Conservation (phyloP, 2,797 vertebrate species). For the Limnodromus scolopaceus region DNA sequence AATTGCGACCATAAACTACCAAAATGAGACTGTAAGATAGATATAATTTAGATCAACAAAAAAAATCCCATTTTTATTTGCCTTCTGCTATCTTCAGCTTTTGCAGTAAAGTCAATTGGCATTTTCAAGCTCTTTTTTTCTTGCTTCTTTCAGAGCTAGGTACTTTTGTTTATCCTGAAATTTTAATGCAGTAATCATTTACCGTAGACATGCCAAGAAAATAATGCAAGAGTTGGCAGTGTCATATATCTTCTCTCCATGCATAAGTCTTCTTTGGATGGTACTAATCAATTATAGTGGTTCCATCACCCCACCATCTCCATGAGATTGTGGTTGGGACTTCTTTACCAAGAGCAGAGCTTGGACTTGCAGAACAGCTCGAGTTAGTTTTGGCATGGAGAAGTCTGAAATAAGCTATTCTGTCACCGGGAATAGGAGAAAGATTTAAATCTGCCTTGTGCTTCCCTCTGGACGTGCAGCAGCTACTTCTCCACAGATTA, state of each 20-base stretch:
- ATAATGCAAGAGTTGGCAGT: background rate
- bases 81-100: background rate
- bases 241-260: background rate
- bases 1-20: background rate
- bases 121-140: background rate
- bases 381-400: background rate
- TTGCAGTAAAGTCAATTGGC: background rate
- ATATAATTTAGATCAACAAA: background rate
- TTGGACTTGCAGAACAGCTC: background rate
- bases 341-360: background rate
- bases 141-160: background rate
- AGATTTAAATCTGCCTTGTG: background rate
- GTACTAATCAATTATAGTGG: background rate
- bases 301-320: background rate
- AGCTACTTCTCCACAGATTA: background rate
- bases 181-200: slow-evolving; percentile 8
- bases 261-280: background rate
- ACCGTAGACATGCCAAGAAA: background rate
- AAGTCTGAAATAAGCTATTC: background rate
- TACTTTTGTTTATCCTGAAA: background rate
- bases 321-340: background rate
- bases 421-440: background rate
- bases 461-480: background rate
- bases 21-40: background rate
- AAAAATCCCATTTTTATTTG: background rate